Evolutionary conservation across 23 tunicate species (phyloP).

Genomic region (Trididemnum nubilum): DNA sequence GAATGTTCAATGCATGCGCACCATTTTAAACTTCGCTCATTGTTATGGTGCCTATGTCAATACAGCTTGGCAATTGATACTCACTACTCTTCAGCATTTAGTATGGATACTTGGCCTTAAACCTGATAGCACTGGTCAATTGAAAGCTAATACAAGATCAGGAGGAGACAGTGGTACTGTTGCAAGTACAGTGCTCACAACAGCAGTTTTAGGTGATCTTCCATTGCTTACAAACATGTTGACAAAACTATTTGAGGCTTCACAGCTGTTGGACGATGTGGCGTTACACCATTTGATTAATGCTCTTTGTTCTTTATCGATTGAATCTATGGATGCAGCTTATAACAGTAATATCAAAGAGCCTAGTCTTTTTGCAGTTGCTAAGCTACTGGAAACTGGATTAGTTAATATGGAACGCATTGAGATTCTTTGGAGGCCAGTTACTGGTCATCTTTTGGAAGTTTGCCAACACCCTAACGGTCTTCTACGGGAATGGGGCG

Average conservation of each 20-base stretch:
- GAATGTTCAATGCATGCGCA: constrained; percentile 91
- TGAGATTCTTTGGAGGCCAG: constrained; percentile 94
- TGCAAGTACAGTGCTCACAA: constrained; percentile 68
- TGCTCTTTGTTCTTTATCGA: constrained; percentile 85
- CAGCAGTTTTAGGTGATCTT: constrained; percentile 83
- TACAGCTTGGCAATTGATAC: constrained; percentile 89
- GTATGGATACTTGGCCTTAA: constrained; percentile 95
- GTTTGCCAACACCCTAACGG: constrained; percentile 92
- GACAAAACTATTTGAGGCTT: constrained; percentile 72
- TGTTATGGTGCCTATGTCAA: constrained; percentile 80
- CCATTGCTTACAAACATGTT: constrained; percentile 79
- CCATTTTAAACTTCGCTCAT: constrained; percentile 67
- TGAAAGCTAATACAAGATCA: constrained; percentile 60
- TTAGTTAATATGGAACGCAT: constrained; percentile 88
- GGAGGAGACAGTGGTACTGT: constrained; percentile 47
- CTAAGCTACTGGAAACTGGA: constrained; percentile 90
- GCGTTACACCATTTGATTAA: constrained; percentile 92
- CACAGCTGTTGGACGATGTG: constrained; percentile 91
- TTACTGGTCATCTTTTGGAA: constrained; percentile 96
- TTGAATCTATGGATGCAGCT: constrained; percentile 96
- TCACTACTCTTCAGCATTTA: constrained; percentile 88
- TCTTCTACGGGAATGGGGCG: constrained; percentile 85
- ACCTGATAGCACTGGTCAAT: constrained; percentile 66
- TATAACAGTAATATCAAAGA: constrained; percentile 67
- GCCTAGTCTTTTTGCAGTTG: constrained; percentile 95